Conservation (phyloP, 1,140 invertebrate species). For the Drosophila auraria region DNA sequence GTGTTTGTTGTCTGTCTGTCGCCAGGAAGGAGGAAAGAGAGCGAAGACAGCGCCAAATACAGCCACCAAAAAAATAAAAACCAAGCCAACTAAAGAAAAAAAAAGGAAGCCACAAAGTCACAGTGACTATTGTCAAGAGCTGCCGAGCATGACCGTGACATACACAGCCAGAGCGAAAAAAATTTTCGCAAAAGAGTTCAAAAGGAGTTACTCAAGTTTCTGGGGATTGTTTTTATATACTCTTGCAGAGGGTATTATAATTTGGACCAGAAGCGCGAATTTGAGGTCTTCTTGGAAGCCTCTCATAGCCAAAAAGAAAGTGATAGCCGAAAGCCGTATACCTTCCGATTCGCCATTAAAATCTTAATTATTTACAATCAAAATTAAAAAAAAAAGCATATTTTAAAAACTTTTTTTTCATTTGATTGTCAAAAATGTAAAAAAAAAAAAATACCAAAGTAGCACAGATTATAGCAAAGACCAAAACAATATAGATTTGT, state of each 20-base stretch:
- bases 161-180: slow-evolving; percentile 13
- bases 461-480: neutral
- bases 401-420: no score
- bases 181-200: neutral
- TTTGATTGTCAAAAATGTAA: no score
- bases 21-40: slow-evolving; percentile 19
- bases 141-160: slow-evolving; percentile 43
- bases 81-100: slow-evolving; percentile 16
- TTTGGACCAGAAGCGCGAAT: no score
- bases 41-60: slow-evolving; percentile 41
- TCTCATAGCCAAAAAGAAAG: no score
- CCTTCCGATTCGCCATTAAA: no score
- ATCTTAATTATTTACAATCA: no score
- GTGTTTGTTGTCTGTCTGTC: slow-evolving; percentile 65
- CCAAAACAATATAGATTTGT: neutral
- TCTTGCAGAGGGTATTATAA: no score
- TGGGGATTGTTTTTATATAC: neutral
- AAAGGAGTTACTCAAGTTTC: slow-evolving; percentile 6
- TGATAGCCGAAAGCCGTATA: no score
- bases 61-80: slow-evolving; percentile 6
- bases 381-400: no score
- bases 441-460: no score
- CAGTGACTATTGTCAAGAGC: slow-evolving; percentile 36
- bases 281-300: no score
- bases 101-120: slow-evolving; percentile 25